Evolutionary conservation across 2,113 vertebrate genomes (phyloP), one percentile per base, ranked within the genome.

Genomic region (Podarcis muralis): DNA sequence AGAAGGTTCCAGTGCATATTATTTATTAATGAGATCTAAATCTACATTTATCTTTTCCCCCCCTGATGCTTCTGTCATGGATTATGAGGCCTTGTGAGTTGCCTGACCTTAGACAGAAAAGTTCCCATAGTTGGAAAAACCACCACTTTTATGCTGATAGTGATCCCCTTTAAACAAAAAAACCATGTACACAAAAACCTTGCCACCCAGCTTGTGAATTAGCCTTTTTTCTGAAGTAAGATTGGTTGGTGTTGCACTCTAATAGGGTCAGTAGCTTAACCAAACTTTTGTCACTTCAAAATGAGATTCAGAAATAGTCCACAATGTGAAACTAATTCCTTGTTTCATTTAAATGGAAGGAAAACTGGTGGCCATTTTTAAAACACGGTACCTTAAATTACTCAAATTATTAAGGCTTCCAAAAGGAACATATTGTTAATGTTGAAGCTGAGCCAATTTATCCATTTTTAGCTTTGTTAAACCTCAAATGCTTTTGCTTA

Each of bases 61-160:
- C 35, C 7, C 57, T 86, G 53, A 92, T 81, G 18, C 5, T 81
- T 74, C 78, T 40, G 48, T 20, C 9, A 25, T 72, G n/a, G 8
- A 25, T 43, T 68, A 82, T 59, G 68, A 30, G 53, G 6, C 8
- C 37, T 25, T n/a, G 69, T 57, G 27, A 74, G 69, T 20, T 74
- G 20, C 48, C 2, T 93, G 94, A 88, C 81, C 78, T 93, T 40
- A 59, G 25, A 89, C 71, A 88, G 35, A 43, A 82, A 48, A 40
- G 71, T 83, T 88, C 40, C 37, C 77, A 79, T 75, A 75, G 65
- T 89, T 0, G 65, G 37, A 90, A n/a, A 62, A 87, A 53, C 23
- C 62, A 71, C 13, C 72, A 62, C n/a, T 81, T 72, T 15, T 74
- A 43, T 83, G 66, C 89, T 92, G 40, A 1, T 4, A 83, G 86